Evolutionary conservation across 2,113 vertebrate species (phyloP).

Genomic region (Neofelis nebulosa): DNA sequence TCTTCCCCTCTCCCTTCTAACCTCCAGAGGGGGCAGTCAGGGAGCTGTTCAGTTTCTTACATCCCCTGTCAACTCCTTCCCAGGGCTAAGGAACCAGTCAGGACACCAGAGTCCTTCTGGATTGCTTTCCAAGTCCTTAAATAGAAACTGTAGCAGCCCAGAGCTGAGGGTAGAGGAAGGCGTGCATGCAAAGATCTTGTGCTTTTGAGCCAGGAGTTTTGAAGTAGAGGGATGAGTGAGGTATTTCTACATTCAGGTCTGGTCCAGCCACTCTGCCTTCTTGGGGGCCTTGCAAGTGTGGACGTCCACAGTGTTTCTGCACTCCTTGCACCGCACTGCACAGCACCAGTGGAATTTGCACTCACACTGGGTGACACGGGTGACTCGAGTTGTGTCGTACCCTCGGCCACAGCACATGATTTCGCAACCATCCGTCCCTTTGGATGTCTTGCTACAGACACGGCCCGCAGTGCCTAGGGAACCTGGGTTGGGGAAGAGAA

Average conservation of each 20-base stretch:
- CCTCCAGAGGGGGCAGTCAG: constrained; percentile 39
- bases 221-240: constrained; percentile 78
- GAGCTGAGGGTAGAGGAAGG: constrained; percentile 54
- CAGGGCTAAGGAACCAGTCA: constrained; percentile 58
- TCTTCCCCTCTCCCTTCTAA: constrained; percentile 27
- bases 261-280: constrained; percentile 93
- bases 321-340: constrained; percentile 95
- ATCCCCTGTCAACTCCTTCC: constrained; percentile 66
- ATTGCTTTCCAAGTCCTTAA: constrained; percentile 57
- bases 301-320: constrained; percentile 94
- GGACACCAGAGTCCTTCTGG: constrained; percentile 48
- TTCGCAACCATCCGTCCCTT: constrained; percentile 95
- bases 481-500: constrained; percentile 83
- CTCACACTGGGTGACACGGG: constrained; percentile 95
- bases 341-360: constrained; percentile 99
- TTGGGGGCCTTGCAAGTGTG: constrained; percentile 98
- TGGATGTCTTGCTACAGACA: constrained; percentile 94
- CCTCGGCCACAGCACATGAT: constrained; percentile 99
- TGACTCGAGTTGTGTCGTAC: constrained; percentile 97
- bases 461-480: constrained; percentile 96
- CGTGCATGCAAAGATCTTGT: constrained; percentile 76
- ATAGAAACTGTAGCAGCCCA: constrained; percentile 72
- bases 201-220: constrained; percentile 70
- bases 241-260: constrained; percentile 86
- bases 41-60: constrained; percentile 10